Base-by-base conservation (phyloP, 1,140 invertebrate species). In the Drosophila ambigua region DNA sequence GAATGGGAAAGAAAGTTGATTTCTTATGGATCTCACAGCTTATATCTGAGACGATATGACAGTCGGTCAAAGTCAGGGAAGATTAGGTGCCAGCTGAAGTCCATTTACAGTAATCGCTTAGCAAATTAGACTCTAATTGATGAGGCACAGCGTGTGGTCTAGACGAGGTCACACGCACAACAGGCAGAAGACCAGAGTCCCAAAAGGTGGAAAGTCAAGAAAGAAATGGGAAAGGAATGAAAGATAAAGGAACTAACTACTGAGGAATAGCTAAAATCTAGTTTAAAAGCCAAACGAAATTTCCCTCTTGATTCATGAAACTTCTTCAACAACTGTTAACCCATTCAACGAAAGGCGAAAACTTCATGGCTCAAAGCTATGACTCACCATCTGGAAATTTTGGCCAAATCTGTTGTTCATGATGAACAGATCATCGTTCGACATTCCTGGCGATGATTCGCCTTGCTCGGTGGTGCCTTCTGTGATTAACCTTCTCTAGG, bases 121-220 rank as follows among this genome's bases (percentile, higher is more conserved):
- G 64, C 76, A 79, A 84, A 83, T 84, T 79, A 80, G 77, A 67
- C 61, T 44, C 72, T 79, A 83, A 83, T 83, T 84, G 66, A 79
- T 76, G 71, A 49, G 51, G 58, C 71, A n/a, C 79, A 54, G 62
- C 76, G 59, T 61, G 80, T 55, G 79, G 80, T 77, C 61, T 15
- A 60, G 64, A 61, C 74, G 75, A 84, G 71, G 76, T 63, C 77
- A 74, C 35, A 31, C 31, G 9, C 31, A 35, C 31, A 35, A 9
- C 31, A 35, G 31, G 31, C 31, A 39, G 35, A 69, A 69, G 51
- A 69, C 50, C 67, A 49, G 6, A 26, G n/a, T 50, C 39, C 43
- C 20, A 41, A 20, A n/a, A 66, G 63, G 59, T 66, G 16, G 31
- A 61, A 51, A 66, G 11, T 16, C 55, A 45, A 20, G 8, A 31